Base-by-base conservation (phyloP, 2,888 invertebrate species). In the Achlya flavicornis region DNA sequence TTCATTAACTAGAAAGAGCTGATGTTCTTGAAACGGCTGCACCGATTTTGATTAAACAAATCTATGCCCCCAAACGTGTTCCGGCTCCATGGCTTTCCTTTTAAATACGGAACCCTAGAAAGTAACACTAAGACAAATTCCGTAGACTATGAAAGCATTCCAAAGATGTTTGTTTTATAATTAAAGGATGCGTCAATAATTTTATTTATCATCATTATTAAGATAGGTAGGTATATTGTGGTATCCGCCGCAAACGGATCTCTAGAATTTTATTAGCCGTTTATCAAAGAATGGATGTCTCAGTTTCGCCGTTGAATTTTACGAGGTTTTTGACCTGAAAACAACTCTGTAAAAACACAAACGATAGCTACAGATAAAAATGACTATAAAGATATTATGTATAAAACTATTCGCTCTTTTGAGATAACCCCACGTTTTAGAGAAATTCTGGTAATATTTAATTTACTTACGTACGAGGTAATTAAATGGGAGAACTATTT, bases 241-340 rank as follows among this genome's bases (percentile, higher is more conserved):
- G n/a, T 46, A 46, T 48, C 7, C 19, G n/a, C 59, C 11, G 41
- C 6, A 19, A 41, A 14, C 19, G n/a, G 12, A 60, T 41, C 41
- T 41, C 6, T 41, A 60, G 11, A 41, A 41, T 26, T 19, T 43
- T 43, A 26, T 26, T 60, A 41, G 38, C 14, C 41, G 8, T 41
- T 26, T 19, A 43, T 43, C 12, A 12, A 43, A 60, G n/a, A 7
- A 41, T 4, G 4, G 12, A 41, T 12, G 1, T 35, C 26, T 19
- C 7, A 26, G 16, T 43, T 41, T 60, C 5, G 26, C 26, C 60
- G 72, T 70, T 66, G 64, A 76, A 81, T 86, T 85, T 87, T 83
- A 89, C 80, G 87, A 89, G 90, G 77, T 87, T 88, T 86, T 89
- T 89, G 89, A 89, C 88, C 87, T 79, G 75, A 75, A 75, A 78